Conservation (phyloP, 1,140 invertebrate genomes). For the Tribolium madens region DNA sequence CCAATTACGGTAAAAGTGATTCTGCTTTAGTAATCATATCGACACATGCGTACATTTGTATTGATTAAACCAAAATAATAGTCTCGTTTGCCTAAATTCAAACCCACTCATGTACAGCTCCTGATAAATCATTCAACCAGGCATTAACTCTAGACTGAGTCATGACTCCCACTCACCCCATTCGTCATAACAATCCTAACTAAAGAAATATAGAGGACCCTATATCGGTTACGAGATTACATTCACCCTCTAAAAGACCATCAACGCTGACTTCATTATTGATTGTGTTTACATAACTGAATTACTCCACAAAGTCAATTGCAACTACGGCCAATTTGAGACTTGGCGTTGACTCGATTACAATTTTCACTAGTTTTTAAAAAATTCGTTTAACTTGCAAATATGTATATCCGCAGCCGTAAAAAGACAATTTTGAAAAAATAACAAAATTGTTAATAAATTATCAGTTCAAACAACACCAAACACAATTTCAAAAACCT, state of each 20-base stretch:
- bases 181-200: constrained; percentile 7
- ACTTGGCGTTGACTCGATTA: neutral
- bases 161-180: constrained; percentile 11
- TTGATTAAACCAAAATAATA: constrained; percentile 30
- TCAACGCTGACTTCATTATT: constrained; percentile 20
- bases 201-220: neutral
- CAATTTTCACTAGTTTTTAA: neutral
- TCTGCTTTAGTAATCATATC: too few relatives aligned
- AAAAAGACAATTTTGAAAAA: too few relatives aligned
- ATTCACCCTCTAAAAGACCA: neutral
- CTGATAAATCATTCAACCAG: constrained; percentile 32
- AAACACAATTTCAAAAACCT: too few relatives aligned
- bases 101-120: constrained; percentile 4
- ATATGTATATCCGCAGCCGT: neutral
- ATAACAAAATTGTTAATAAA: too few relatives aligned
- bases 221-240: neutral
- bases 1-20: neutral
- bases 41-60: constrained; percentile 10
- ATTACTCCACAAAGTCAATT: neutral
- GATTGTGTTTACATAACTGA: constrained; percentile 21
- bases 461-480: too few relatives aligned
- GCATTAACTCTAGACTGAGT: constrained; percentile 13
- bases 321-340: neutral
- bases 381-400: constrained; percentile 7
- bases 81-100: constrained; percentile 17